Evolutionary conservation across 2,797 vertebrate species (phyloP).

Genomic region (Rhinatrema bivittatum): DNA sequence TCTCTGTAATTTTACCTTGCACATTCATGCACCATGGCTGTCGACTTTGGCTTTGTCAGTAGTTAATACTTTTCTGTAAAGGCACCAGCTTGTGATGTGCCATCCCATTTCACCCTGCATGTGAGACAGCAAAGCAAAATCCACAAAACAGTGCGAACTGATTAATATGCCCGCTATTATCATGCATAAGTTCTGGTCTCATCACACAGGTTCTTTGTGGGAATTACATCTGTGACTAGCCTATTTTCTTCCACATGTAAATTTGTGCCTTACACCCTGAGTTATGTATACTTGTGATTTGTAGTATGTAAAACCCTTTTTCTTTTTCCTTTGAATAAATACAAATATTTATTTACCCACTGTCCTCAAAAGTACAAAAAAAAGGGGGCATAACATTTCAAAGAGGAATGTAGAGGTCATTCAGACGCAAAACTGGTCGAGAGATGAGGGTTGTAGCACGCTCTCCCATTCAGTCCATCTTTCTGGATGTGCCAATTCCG

Average conservation of each 20-base stretch:
- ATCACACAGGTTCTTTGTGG: constrained; percentile 60
- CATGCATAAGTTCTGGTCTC: constrained; percentile 60
- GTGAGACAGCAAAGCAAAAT: constrained; percentile 68
- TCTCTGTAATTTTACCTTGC: constrained; percentile 47
- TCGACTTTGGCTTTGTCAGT: constrained; percentile 68
- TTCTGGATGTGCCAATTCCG: constrained; percentile 76
- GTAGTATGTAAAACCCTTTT: constrained; percentile 53
- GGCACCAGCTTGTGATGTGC: constrained; percentile 67
- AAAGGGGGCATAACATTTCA: constrained; percentile 61
- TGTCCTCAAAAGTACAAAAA: constrained; percentile 26
- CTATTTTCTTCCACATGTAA: constrained; percentile 96
- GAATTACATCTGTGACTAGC: constrained; percentile 70
- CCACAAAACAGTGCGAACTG: constrained; percentile 57
- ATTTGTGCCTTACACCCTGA: constrained; percentile 99
- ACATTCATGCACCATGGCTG: constrained; percentile 53
- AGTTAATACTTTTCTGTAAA: constrained; percentile 66
- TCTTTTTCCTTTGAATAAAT: constrained; percentile 45
- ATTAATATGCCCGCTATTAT: constrained; percentile 59
- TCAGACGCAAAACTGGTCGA: constrained; percentile 55
- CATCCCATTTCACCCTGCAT: constrained; percentile 82
- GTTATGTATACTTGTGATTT: constrained; percentile 91
- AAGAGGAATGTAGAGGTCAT: constrained; percentile 71
- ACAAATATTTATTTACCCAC: constrained; percentile 59
- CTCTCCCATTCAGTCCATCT: constrained; percentile 51
- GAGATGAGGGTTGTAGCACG: constrained; percentile 30